Conservation (phyloP, 2,888 invertebrate genomes). For the Flexamia atlantica region DNA sequence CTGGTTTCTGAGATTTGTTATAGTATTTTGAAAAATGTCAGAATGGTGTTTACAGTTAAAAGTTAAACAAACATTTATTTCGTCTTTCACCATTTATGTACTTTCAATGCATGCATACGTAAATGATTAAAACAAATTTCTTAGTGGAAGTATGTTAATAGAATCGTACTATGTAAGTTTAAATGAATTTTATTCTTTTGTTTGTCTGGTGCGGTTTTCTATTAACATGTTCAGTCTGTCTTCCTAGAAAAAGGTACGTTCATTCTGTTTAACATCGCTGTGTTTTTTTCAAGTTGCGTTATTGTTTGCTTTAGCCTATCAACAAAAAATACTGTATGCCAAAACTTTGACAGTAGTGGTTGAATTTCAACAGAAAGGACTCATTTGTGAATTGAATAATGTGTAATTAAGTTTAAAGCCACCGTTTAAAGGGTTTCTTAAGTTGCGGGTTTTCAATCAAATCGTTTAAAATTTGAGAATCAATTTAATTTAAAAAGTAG, state of each 20-base stretch:
- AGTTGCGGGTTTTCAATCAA: no score
- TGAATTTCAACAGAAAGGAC: no score
- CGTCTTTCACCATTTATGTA: not conserved
- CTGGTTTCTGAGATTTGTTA: not conserved
- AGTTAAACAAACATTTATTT: not conserved
- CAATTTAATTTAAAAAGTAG: no score
- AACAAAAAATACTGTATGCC: no score
- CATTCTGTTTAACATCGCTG: no score
- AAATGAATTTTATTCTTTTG: conserved; percentile 20
- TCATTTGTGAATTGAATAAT: no score
- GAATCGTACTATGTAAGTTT: not conserved
- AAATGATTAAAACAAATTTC: conserved; percentile 3
- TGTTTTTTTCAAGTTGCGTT: not conserved
- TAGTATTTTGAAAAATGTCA: conserved; percentile 1
- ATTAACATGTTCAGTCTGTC: not conserved
- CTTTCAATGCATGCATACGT: not conserved
- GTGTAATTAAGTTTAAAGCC: no score
- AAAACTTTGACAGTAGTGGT: no score
- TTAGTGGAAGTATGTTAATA: conserved; percentile 24
- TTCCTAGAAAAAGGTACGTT: conserved; percentile 28
- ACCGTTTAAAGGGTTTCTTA: no score
- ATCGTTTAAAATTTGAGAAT: no score
- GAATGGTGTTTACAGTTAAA: not conserved
- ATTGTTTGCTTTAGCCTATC: no score
- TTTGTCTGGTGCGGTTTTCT: not conserved